phyloP scores from a whole-genome alignment of 2,113 vertebrate genomes.

The Etheostoma cragini region DNA sequence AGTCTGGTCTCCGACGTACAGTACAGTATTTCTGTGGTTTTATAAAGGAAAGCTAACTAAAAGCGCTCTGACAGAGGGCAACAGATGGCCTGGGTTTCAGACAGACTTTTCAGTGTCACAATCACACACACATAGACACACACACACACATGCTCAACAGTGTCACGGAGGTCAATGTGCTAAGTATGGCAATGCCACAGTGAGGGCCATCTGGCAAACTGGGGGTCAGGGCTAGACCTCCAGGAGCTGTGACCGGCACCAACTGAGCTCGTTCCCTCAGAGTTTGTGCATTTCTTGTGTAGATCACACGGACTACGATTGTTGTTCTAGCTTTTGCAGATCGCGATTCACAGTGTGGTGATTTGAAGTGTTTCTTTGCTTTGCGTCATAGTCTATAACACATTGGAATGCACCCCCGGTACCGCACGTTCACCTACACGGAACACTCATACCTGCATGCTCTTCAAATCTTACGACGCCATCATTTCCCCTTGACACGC shows the following conservation, averaged over 20 bases:
- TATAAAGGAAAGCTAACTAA: slow-evolving; percentile 44
- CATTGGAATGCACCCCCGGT: background rate
- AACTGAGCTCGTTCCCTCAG: slow-evolving; percentile 16
- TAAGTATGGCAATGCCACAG: slow-evolving; percentile 72
- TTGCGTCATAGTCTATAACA: background rate
- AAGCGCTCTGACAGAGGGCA: slow-evolving; percentile 44
- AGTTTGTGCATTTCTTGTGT: background rate
- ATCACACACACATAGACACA: slow-evolving; percentile 37
- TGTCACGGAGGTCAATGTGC: slow-evolving; percentile 76
- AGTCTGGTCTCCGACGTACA: slow-evolving; percentile 19
- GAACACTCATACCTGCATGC: slow-evolving; percentile 23
- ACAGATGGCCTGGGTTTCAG: slow-evolving; percentile 64
- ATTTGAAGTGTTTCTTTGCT: background rate
- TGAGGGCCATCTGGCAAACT: slow-evolving; percentile 78
- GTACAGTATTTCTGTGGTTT: slow-evolving; percentile 17
- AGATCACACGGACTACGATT: background rate
- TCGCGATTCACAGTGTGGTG: background rate
- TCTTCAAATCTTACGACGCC: slow-evolving; percentile 56
- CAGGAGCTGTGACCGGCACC: slow-evolving; percentile 51
- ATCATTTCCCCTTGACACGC: slow-evolving; percentile 62
- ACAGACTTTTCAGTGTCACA: slow-evolving; percentile 45
- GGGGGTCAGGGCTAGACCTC: slow-evolving; percentile 75
- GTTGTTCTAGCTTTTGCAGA: background rate
- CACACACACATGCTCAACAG: slow-evolving; percentile 49
- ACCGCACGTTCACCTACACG: background rate